Conservation (phyloP, 2,888 invertebrate genomes). For the Heteromyza rotundicornis region DNA sequence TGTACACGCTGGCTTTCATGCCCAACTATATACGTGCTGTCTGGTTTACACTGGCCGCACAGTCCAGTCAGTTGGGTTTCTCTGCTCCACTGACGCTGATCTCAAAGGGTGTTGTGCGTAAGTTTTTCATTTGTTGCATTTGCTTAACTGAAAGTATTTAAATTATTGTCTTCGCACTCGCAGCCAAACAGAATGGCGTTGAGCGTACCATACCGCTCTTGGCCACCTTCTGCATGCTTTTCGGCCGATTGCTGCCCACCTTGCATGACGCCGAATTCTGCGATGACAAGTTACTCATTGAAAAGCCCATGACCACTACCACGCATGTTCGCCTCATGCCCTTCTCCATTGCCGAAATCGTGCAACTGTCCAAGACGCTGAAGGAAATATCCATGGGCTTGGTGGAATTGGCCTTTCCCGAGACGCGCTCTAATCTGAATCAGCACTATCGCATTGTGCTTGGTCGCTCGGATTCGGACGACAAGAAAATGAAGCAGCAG, state of each 20-base stretch:
- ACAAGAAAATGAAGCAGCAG: conserved; percentile 56
- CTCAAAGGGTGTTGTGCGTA: conserved; percentile 62
- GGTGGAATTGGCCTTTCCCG: conserved; percentile 86
- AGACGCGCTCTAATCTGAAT: conserved; percentile 70
- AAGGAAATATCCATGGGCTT: conserved; percentile 84
- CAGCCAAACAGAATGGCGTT: conserved; percentile 67
- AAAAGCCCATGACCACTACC: conserved; percentile 36
- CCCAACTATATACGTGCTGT: conserved; percentile 77
- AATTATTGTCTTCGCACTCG: conserved; percentile 16
- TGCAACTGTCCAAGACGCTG: conserved; percentile 74
- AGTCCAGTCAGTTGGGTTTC: conserved; percentile 59
- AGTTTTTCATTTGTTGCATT: conserved; percentile 35
- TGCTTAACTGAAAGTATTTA: background rate
- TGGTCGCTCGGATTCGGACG: conserved; percentile 57
- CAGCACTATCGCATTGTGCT: conserved; percentile 68
- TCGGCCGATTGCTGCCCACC: conserved; percentile 80
- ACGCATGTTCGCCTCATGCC: conserved; percentile 62
- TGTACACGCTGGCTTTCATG: conserved; percentile 82
- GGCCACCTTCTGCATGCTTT: conserved; percentile 83
- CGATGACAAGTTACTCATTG: conserved; percentile 60
- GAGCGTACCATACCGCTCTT: conserved; percentile 75
- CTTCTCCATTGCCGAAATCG: conserved; percentile 77
- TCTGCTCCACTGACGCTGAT: conserved; percentile 60
- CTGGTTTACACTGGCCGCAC: conserved; percentile 68
- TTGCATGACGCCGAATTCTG: conserved; percentile 87